Percentiles rank a stretch among this genome's conserved stretches.
Conservation (phyloP, 2,113 vertebrate genomes). For the Urocolius indicus region DNA sequence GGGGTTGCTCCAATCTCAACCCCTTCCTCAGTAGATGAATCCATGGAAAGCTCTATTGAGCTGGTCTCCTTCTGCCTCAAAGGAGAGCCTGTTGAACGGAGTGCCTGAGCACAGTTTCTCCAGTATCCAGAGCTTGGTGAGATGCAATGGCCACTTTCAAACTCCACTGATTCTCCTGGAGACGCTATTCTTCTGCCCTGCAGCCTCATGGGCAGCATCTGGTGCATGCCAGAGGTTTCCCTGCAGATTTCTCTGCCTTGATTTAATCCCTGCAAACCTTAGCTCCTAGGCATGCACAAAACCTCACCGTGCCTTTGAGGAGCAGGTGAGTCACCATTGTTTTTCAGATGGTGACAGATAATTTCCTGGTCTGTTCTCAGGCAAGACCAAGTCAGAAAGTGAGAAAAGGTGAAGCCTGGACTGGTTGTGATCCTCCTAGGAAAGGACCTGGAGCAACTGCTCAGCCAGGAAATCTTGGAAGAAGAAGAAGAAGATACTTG, state of each 20-base stretch:
- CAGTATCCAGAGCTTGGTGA: not conserved
- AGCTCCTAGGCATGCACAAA: not conserved
- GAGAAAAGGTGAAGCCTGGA: not conserved
- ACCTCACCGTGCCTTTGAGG: not conserved
- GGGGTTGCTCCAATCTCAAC: not conserved
- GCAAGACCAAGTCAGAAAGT: not conserved
- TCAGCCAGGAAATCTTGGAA: not conserved
- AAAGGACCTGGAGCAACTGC: not conserved
- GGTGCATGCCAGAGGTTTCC: not conserved
- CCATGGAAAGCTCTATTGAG: not conserved
- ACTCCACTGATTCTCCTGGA: not conserved
- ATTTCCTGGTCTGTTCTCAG: not conserved
- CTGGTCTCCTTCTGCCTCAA: not conserved
- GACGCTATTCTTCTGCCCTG: not conserved
- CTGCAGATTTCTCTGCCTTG: not conserved
- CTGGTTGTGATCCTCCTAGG: not conserved
- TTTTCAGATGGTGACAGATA: not conserved
- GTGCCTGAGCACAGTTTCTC: not conserved
- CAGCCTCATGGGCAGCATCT: not conserved
- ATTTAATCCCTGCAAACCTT: not conserved
- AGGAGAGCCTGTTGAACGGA: fast-evolving
- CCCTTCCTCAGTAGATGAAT: not conserved
- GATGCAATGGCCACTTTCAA: not conserved
- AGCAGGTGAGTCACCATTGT: not conserved
- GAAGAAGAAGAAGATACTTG: not conserved